These are phyloP conservation scores for Dorcus parallelipipedus DNA, from an alignment of 2,888 invertebrate genomes.

Conservation along the genomic window DNA sequence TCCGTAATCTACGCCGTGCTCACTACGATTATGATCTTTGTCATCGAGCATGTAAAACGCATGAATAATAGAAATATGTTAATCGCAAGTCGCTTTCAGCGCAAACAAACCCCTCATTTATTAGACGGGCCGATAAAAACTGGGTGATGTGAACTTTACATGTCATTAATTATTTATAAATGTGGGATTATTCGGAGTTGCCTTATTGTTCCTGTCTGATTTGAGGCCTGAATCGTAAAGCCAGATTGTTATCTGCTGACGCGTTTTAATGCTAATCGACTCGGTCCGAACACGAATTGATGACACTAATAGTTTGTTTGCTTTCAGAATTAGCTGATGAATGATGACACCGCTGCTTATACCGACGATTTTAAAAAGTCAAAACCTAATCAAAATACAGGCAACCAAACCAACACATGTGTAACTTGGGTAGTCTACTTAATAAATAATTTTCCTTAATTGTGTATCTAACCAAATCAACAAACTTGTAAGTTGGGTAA, in stretches of 20 bases:
- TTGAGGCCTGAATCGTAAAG: slow-evolving; percentile 26
- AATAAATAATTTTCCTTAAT: too few relatives aligned
- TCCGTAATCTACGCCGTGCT: slow-evolving; percentile 5
- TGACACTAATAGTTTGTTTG: too few relatives aligned
- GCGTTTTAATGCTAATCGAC: slow-evolving; percentile 17
- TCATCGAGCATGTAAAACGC: slow-evolving; percentile 13
- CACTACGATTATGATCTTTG: slow-evolving; percentile 13
- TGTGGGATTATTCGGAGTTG: slow-evolving; percentile 8
- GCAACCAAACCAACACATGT: too few relatives aligned
- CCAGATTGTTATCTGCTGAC: slow-evolving; percentile 21
- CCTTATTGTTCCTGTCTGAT: slow-evolving; percentile 24
- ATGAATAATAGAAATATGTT: slow-evolving; percentile 19
- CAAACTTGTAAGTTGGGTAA: too few relatives aligned
- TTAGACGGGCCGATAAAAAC: slow-evolving; percentile 21
- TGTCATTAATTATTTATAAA: slow-evolving; percentile 26
- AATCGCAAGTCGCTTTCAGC: slow-evolving; percentile 2
- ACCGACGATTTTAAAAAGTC: too few relatives aligned
- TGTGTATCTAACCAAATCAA: too few relatives aligned
- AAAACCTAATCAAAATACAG: too few relatives aligned
- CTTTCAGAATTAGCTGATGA: too few relatives aligned
- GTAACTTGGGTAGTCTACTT: too few relatives aligned
- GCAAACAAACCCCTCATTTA: slow-evolving; percentile 19
- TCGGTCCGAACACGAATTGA: too few relatives aligned
- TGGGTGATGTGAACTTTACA: slow-evolving; percentile 23
- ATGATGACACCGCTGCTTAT: too few relatives aligned